These are phyloP conservation scores for Lophotis ruficrista DNA, from an alignment of 2,113 vertebrate species.

Conservation along the genomic window DNA sequence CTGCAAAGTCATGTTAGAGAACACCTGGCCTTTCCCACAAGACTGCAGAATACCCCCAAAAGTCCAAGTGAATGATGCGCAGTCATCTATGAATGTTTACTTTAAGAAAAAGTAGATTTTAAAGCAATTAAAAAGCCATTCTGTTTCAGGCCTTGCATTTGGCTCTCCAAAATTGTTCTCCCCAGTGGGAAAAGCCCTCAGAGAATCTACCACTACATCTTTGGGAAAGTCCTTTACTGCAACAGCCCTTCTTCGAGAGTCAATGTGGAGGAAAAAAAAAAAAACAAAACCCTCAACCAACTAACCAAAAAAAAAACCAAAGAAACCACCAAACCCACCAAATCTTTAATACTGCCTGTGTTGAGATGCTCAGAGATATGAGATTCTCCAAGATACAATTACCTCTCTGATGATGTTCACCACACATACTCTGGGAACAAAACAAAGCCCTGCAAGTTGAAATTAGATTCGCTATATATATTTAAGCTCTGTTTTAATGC, in stretches of 20 bases:
- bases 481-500: constrained; percentile 19
- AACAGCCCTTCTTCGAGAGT: not conserved
- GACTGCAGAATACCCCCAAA: not conserved
- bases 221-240: not conserved
- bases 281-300: not conserved
- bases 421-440: not conserved
- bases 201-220: not conserved
- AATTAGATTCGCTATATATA: not conserved
- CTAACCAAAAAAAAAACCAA: no score
- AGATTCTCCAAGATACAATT: not conserved
- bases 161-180: not conserved
- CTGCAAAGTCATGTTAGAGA: not conserved
- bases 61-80: not conserved
- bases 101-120: not conserved
- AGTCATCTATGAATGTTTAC: not conserved
- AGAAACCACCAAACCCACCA: not conserved
- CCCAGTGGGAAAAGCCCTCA: not conserved
- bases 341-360: not conserved
- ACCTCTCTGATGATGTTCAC: not conserved
- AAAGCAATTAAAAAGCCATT: not conserved
- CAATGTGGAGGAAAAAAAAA: not conserved
- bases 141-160: not conserved
- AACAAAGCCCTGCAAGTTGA: not conserved
- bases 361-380: not conserved
- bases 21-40: not conserved